A percentile compares a stretch with the other conserved stretches of the same genome.
Conservation (phyloP, 2,113 vertebrate genomes). For the Microcebus ravelobensis region DNA sequence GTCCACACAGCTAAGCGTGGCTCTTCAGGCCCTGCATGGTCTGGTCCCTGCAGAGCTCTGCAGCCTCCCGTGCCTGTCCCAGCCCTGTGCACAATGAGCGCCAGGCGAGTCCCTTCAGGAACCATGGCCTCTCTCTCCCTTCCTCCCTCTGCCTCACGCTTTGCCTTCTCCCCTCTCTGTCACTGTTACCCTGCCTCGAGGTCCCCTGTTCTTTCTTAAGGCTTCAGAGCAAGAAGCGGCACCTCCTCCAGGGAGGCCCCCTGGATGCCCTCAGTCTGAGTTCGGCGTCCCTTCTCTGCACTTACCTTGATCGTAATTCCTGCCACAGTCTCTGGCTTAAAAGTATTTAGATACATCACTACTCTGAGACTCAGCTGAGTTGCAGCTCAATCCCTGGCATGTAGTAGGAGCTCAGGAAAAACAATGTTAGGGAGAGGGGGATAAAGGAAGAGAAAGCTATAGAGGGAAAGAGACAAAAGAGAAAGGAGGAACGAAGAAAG, state of each 20-base stretch:
- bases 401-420: not conserved
- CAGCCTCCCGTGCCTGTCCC: not conserved
- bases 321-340: not conserved
- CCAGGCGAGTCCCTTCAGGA: not conserved
- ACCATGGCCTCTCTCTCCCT: fast-evolving
- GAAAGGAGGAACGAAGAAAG: too few species aligned
- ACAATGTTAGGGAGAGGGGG: not conserved
- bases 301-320: not conserved
- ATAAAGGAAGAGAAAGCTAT: not conserved
- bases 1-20: not conserved
- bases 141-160: not conserved
- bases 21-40: not conserved
- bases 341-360: not conserved
- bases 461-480: not conserved
- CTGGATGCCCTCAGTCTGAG: not conserved
- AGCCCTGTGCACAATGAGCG: not conserved
- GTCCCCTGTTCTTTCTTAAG: not conserved
- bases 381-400: not conserved
- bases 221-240: not conserved
- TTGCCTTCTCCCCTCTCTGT: not conserved
- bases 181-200: not conserved
- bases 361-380: not conserved
- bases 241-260: not conserved
- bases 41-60: not conserved
- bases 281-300: not conserved